Evolutionary conservation across 2,797 vertebrate genomes (phyloP).

Genomic region (Pseudochirops corinnae): DNA sequence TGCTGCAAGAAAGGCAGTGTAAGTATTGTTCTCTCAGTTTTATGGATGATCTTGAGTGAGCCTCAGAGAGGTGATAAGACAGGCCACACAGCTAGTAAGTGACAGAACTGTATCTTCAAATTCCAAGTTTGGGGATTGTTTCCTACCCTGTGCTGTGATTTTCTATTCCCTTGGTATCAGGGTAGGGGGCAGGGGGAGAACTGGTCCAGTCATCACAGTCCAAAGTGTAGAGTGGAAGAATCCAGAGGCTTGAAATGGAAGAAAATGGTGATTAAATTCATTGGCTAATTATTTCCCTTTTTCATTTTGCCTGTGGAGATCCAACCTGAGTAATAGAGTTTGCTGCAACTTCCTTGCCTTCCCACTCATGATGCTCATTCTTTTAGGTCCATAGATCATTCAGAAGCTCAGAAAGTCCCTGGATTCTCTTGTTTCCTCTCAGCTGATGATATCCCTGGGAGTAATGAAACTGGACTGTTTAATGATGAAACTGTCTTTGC

Average conservation of each 20-base stretch:
- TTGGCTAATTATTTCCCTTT: background rate
- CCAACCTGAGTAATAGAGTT: background rate
- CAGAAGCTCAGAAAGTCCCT: constrained; percentile 87
- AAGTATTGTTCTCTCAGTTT: background rate
- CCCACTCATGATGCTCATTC: constrained; percentile 24
- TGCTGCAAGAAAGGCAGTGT: background rate
- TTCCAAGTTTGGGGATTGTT: background rate
- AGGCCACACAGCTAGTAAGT: background rate
- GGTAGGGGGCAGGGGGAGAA: background rate
- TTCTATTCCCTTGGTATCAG: background rate
- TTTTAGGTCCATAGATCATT: constrained; percentile 88
- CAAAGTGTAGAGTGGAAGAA: background rate
- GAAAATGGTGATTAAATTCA: background rate
- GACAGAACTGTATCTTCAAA: background rate
- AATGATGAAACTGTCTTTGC: constrained; percentile 93
- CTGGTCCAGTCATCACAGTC: background rate
- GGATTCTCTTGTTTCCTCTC: constrained; percentile 92
- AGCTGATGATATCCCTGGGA: constrained; percentile 90
- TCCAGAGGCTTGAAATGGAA: background rate
- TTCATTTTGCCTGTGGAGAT: background rate
- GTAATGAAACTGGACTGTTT: constrained; percentile 88
- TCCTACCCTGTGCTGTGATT: background rate
- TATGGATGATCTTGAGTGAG: constrained; percentile 31
- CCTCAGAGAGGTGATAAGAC: background rate
- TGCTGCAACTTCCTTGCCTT: background rate